Conservation (phyloP, 2,113 vertebrate genomes). For the Trogon melanurus region DNA sequence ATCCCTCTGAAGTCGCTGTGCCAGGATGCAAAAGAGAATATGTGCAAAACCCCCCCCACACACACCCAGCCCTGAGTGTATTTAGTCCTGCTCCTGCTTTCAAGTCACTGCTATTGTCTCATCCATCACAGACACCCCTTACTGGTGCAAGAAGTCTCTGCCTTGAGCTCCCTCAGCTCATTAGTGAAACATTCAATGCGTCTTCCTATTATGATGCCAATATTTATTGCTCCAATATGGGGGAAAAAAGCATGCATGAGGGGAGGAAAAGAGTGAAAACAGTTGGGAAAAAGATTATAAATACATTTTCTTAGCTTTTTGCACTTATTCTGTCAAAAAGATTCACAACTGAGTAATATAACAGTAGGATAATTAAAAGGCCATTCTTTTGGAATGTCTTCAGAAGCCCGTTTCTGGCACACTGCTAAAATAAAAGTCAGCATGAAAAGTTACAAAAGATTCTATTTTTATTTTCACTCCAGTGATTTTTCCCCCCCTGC, state of each 20-base stretch:
- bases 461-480: conserved; percentile 62
- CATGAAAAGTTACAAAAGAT: conserved; percentile 39
- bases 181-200: neutral
- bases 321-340: conserved; percentile 50
- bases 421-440: conserved; percentile 42
- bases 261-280: neutral
- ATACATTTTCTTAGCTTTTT: conserved; percentile 56
- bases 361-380: conserved; percentile 51
- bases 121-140: neutral
- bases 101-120: neutral
- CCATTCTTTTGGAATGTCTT: conserved; percentile 39
- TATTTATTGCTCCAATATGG: conserved; percentile 49
- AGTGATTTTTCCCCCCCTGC: neutral
- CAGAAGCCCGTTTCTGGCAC: conserved; percentile 43
- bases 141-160: neutral
- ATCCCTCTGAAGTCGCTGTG: neutral
- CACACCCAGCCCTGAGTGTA: neutral
- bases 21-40: neutral
- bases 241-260: neutral
- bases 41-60: too few species aligned
- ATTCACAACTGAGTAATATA: conserved; percentile 51
- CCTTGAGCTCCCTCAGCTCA: neutral
- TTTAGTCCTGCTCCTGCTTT: neutral
- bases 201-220: conserved; percentile 7
- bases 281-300: conserved; percentile 11